A percentile compares a stretch with the other conserved stretches of the same genome.
phyloP scores from a whole-genome alignment of 2,113 vertebrate species.

The Phrynosoma blainvillii region DNA sequence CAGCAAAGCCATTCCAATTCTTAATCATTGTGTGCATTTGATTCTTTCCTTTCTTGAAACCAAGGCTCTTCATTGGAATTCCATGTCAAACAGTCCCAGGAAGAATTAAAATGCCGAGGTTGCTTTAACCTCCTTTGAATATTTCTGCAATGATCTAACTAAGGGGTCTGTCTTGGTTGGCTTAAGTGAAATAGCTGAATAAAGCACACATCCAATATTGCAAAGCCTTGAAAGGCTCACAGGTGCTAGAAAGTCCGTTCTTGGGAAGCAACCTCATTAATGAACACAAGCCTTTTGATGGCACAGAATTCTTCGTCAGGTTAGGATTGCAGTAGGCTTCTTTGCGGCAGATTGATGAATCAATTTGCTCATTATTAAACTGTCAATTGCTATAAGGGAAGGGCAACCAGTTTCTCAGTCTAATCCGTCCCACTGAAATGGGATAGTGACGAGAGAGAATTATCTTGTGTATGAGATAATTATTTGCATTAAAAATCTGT shows the following conservation, averaged over 20 bases:
- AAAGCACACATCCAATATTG: background rate
- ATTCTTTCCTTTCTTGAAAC: background rate
- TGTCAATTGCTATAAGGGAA: no score
- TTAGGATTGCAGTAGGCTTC: no score
- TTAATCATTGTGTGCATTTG: background rate
- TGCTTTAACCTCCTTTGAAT: conserved; percentile 8
- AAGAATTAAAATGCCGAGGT: background rate
- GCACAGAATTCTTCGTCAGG: background rate
- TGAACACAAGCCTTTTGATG: background rate
- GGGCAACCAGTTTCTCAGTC: no score
- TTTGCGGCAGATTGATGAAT: background rate
- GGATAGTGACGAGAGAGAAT: no score
- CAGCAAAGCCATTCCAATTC: background rate
- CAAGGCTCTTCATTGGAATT: background rate
- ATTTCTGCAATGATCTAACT: conserved; percentile 9
- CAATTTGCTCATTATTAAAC: background rate
- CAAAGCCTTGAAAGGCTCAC: background rate
- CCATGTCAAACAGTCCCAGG: background rate
- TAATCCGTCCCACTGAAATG: no score
- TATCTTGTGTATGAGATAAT: no score
- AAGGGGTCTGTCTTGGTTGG: background rate
- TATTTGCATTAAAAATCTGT: no score
- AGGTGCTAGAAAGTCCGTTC: no score
- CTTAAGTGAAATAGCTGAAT: background rate
- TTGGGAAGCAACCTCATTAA: no score